Percentiles rank a stretch among this genome's conserved stretches.
phyloP scores from a whole-genome alignment of 2,888 invertebrate genomes.

The Deroplatys truncata region DNA sequence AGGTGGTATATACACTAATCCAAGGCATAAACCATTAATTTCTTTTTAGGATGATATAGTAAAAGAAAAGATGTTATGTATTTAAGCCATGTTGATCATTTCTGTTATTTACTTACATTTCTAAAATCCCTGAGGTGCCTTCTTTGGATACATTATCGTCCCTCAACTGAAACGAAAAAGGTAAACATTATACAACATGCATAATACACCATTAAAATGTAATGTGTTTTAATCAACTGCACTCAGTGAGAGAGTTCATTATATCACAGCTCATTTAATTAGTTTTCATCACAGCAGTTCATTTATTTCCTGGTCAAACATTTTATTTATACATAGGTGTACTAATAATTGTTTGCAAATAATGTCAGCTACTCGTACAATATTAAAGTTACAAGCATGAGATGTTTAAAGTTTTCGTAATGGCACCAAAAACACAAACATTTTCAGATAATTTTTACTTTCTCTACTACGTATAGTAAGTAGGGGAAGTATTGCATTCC shows the following conservation, averaged over 20 bases:
- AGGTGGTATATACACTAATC: no score
- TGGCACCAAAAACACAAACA: no score
- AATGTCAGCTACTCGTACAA: neutral
- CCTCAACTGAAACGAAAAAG: neutral
- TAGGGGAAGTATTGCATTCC: no score
- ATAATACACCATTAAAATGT: neutral
- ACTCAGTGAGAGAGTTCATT: neutral
- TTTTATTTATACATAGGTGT: neutral
- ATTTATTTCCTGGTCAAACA: neutral
- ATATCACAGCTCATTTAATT: neutral
- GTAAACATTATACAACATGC: neutral
- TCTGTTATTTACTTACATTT: neutral
- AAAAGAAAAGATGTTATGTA: neutral
- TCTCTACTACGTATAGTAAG: no score
- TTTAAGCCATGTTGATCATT: neutral
- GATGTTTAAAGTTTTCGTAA: no score
- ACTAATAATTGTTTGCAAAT: neutral
- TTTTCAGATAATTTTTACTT: no score
- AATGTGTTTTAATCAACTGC: neutral
- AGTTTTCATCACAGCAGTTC: neutral
- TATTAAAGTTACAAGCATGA: neutral
- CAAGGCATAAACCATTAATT: no score
- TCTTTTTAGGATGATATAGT: no score
- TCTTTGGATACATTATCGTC: neutral
- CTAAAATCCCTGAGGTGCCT: neutral